Conservation (phyloP, 1,140 invertebrate genomes). For the Tetragnatha versicolor region DNA sequence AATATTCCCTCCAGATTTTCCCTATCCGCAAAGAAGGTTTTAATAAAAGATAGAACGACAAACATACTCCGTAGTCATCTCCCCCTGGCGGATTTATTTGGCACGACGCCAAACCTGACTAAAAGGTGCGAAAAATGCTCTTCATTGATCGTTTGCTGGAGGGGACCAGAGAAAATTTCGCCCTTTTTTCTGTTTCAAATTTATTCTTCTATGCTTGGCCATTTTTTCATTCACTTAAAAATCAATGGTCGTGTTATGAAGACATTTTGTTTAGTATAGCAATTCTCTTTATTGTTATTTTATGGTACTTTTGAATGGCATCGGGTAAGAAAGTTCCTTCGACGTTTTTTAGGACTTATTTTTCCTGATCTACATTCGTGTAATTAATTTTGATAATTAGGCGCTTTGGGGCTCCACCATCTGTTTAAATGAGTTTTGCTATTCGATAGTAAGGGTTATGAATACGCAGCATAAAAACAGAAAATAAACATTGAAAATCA, state of each 20-base stretch:
- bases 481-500: too few species aligned
- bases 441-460: neutral
- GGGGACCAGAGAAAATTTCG: neutral
- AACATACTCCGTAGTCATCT: conserved; percentile 36
- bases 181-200: conserved; percentile 33
- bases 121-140: conserved; percentile 48
- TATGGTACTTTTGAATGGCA: conserved; percentile 11
- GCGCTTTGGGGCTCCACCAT: conserved; percentile 10
- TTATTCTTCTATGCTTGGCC: neutral
- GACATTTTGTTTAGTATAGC: conserved; percentile 29
- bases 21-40: conserved; percentile 20
- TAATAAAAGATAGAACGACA: conserved; percentile 36
- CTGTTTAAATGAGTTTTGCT: conserved; percentile 16
- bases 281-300: neutral
- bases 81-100: conserved; percentile 42
- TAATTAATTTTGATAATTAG: conserved; percentile 48
- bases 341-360: conserved; percentile 3
- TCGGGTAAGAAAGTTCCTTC: neutral
- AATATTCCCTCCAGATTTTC: conserved; percentile 43
- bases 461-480: neutral
- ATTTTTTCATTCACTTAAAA: conserved; percentile 15
- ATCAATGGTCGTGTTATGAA: conserved; percentile 49
- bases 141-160: conserved; percentile 44
- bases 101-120: conserved; percentile 46
- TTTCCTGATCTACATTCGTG: conserved; percentile 3